Evolutionary conservation across 2,888 invertebrate species (phyloP), one percentile per base, ranked within the genome.

Genomic region (Machimus atricapillus): DNA sequence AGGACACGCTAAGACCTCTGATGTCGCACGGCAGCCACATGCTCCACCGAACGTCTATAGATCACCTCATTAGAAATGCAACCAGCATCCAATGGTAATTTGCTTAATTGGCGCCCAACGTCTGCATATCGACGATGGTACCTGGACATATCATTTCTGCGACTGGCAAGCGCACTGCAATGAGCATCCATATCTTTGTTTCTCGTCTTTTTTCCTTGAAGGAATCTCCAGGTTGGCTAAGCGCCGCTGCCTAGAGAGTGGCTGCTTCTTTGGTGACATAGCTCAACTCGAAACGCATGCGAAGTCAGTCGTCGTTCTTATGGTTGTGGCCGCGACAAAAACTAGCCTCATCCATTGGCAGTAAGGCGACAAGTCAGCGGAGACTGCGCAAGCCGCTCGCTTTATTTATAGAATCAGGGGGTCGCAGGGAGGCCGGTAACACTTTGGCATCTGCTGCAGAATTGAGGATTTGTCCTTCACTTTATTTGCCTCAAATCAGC

Each of bases 101-200:
- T 85, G 85, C 74, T 85, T 85, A 85, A 85, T 85, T 85, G 85
- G 85, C 85, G 85, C 85, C 85, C 85, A 85, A 74, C 46, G 85
- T 85, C 85, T 85, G 85, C 85, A 85, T 85, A 85, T 74, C 85
- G 74, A 46, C 74, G 46, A 23, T 66, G 66, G 43, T 85, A 85
- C 85, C 74, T 85, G 40, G 43, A 85, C 74, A 74, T 74, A 74
- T 73, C 85, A 74, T 74, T 82, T 82, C 85, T 85, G 16, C 74
- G 31, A 9, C 27, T 74, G 43, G 34, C 8, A 23, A 73, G 43
- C 85, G 74, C 27, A 31, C n/a, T 46, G 82, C 66, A n/a, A 78
- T 46, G 31, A 31, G 82, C 73, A 74, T 43, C 74, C 23, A 85
- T 74, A 85, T 73, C 73, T 83, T 5, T 19, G 83, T 43, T 27